Evolutionary conservation across 2,113 vertebrate species (phyloP).

Genomic region (Prinia subflava): DNA sequence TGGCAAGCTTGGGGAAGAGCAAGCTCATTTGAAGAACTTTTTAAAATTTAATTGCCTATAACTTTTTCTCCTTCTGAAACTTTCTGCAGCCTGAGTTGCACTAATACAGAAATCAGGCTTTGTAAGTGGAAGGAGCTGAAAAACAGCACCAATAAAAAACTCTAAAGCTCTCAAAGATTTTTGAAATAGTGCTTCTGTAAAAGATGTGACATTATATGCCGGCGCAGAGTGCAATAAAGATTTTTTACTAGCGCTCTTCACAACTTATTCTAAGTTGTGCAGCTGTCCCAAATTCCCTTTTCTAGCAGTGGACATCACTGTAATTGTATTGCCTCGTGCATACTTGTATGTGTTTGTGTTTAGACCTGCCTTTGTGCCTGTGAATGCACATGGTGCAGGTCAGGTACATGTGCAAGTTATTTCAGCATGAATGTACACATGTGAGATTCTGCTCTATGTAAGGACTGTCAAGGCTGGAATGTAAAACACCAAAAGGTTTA

Average conservation of each 20-base stretch:
- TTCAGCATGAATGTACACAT: neutral
- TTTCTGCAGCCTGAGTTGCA: neutral
- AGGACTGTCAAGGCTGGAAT: neutral
- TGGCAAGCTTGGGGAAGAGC: neutral
- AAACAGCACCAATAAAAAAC: conserved; percentile 30
- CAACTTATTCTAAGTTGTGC: neutral
- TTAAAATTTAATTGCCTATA: neutral
- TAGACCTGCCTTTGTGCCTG: neutral
- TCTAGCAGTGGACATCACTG: neutral
- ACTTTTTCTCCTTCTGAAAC: neutral
- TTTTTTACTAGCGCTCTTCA: neutral
- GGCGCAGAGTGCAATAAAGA: neutral
- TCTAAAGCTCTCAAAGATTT: neutral
- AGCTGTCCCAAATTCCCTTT: neutral
- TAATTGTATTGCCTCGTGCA: neutral
- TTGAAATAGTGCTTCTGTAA: neutral
- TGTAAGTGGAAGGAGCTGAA: neutral
- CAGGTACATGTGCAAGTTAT: neutral
- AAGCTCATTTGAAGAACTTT: neutral
- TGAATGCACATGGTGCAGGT: neutral
- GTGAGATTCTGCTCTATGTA: neutral
- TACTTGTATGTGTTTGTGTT: neutral
- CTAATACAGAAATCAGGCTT: neutral
- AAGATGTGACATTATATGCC: neutral
- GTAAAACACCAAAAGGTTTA: neutral